phyloP scores from a whole-genome alignment of 2,113 vertebrate species.

The Ammodytes dubius region DNA sequence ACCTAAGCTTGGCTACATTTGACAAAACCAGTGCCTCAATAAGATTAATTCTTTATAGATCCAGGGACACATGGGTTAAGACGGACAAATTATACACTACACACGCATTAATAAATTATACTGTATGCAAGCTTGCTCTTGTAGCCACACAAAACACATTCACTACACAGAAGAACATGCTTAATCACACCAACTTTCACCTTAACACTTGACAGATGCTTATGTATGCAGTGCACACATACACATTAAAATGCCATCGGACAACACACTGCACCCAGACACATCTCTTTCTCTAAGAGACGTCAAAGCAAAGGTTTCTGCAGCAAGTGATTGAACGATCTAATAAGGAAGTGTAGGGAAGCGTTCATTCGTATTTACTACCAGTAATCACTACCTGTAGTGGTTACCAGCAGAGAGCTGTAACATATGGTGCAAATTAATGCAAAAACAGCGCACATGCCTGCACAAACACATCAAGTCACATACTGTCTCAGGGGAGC shows the following conservation, averaged over 20 bases:
- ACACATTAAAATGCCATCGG: not conserved
- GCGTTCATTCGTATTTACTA: conserved; percentile 49
- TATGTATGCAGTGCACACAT: no score
- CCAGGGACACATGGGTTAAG: not conserved
- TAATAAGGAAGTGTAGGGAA: conserved; percentile 56
- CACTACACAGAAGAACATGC: not conserved
- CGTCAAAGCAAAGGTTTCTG: not conserved
- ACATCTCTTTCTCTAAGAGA: not conserved
- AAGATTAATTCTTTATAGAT: not conserved
- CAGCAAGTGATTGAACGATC: conserved; percentile 66
- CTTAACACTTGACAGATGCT: not conserved
- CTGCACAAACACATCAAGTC: not conserved
- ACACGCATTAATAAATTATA: not conserved
- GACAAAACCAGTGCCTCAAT: not conserved
- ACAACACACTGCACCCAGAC: not conserved
- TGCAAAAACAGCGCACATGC: not conserved
- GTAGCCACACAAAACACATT: not conserved
- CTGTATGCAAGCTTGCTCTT: not conserved
- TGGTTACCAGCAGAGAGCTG: conserved; percentile 28
- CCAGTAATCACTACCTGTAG: conserved; percentile 35
- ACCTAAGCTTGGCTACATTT: not conserved
- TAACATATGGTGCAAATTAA: conserved; percentile 56
- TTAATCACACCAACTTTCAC: not conserved
- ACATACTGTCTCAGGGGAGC: not conserved
- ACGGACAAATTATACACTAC: not conserved